Evolutionary conservation across 2,113 vertebrate genomes (phyloP).

Genomic region (Typhlomys cinereus): DNA sequence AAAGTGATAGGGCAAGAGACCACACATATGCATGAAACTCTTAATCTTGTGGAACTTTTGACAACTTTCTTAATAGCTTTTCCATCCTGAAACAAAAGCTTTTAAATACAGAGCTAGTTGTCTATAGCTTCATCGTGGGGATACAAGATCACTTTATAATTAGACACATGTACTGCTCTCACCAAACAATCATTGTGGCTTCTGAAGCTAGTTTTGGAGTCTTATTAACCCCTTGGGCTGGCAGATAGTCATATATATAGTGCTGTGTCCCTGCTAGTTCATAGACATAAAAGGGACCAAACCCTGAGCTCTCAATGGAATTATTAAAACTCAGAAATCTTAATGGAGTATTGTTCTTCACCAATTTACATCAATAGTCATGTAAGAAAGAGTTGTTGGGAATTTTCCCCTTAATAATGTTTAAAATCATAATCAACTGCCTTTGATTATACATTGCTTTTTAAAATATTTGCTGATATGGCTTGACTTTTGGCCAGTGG

Average conservation of each 20-base stretch:
- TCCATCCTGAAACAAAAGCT: not conserved
- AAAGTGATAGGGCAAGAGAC: conserved; percentile 23
- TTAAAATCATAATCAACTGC: conserved; percentile 4
- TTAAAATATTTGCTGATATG: not conserved
- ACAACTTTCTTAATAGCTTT: conserved; percentile 36
- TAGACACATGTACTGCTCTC: not conserved
- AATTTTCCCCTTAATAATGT: not conserved
- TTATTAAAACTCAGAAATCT: not conserved
- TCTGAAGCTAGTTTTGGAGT: conserved; percentile 1
- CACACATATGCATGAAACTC: not conserved
- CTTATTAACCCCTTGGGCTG: not conserved
- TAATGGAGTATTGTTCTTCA: not conserved
- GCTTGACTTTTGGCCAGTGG: not conserved
- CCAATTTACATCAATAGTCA: not conserved
- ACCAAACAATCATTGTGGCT: not conserved
- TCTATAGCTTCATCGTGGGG: not conserved
- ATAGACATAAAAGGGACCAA: not conserved
- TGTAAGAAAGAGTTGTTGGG: not conserved
- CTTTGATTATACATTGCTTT: conserved; percentile 36
- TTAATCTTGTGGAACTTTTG: conserved; percentile 38
- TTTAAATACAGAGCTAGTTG: conserved; percentile 11
- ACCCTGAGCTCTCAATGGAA: not conserved
- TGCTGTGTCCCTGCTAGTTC: not conserved
- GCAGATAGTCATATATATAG: not conserved
- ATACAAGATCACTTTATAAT: conserved; percentile 25